phyloP scores from a whole-genome alignment of 2,888 invertebrate genomes.

The Folsomia candida region DNA sequence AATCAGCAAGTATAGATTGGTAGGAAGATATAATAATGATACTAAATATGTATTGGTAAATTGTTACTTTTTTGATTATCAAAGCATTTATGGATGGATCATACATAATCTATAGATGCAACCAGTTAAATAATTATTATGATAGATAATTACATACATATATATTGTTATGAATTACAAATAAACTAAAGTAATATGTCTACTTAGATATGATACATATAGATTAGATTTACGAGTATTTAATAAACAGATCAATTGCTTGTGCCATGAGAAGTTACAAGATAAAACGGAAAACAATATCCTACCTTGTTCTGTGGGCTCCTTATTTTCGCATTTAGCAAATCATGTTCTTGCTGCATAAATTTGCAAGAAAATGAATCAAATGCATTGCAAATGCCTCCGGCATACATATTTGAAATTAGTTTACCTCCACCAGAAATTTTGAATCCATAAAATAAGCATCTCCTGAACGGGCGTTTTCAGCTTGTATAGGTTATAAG shows the following conservation, averaged over 20 bases:
- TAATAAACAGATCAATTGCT: constrained; percentile 1
- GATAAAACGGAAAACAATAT: not conserved
- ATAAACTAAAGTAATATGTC: not conserved
- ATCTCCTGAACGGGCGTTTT: no score
- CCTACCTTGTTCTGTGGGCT: not conserved
- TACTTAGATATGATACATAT: not conserved
- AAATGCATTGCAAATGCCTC: not conserved
- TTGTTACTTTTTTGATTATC: not conserved
- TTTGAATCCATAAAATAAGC: no score
- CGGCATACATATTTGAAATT: no score
- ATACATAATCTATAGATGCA: not conserved
- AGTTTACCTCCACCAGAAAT: no score
- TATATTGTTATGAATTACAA: not conserved
- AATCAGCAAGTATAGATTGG: not conserved
- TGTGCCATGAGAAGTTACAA: constrained; percentile 11
- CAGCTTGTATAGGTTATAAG: no score
- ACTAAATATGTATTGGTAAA: no score
- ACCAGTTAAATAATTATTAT: not conserved
- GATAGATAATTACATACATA: not conserved
- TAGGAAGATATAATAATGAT: no score
- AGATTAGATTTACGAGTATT: not conserved
- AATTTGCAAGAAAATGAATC: not conserved
- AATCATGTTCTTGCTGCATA: not conserved
- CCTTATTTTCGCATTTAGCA: not conserved
- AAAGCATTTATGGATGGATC: not conserved